Base-by-base conservation (phyloP, 2,797 vertebrate species). In the Anableps anableps region DNA sequence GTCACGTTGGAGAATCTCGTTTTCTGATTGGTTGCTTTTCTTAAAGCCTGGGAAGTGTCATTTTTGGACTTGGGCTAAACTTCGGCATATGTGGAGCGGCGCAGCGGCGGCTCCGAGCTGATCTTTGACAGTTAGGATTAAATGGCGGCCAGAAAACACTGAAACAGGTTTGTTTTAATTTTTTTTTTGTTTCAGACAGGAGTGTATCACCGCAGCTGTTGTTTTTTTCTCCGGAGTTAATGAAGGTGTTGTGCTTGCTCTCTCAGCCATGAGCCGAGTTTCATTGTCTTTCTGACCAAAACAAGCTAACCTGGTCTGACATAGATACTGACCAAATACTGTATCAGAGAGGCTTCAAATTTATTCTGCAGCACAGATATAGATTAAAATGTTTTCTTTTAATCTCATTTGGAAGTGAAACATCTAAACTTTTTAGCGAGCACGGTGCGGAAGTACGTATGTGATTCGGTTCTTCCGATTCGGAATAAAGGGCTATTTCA, bases 41-140 rank as follows among this genome's bases (percentile, higher is more conserved):
- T 66, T n/a, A 36, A 83, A 81, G 38, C 26, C 80, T 89, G 85
- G 86, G 86, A 92, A 94, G 89, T 92, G 92, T 93, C 83, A 87
- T 91, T 90, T 93, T 88, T 89, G 86, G 88, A 91, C 79, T 91
- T 83, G 66, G 78, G 87, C 34, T 53, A 83, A 94, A 93, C 88
- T 93, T 91, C 16, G 64, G 74, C 60, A 11, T 11, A 14, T 21
- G 75, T 82, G 74, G 48, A 71, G 64, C 78, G 55, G 82, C 26
- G 38, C 81, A 75, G 58, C 29, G 66, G 79, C 70, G 77, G 85
- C 77, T 80, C 17, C 66, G 82, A 80, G 81, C 34, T 78, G 83
- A 85, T 79, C 86, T 76, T 76, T 45, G 29, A 80, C 2, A 79
- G 75, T 82, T 14, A 10, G 31, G 43, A 88, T 36, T 72, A 74